Percentiles rank a stretch among this genome's conserved stretches.
Conservation (phyloP, 2,797 vertebrate species). For the Chiloscyllium punctatum region DNA sequence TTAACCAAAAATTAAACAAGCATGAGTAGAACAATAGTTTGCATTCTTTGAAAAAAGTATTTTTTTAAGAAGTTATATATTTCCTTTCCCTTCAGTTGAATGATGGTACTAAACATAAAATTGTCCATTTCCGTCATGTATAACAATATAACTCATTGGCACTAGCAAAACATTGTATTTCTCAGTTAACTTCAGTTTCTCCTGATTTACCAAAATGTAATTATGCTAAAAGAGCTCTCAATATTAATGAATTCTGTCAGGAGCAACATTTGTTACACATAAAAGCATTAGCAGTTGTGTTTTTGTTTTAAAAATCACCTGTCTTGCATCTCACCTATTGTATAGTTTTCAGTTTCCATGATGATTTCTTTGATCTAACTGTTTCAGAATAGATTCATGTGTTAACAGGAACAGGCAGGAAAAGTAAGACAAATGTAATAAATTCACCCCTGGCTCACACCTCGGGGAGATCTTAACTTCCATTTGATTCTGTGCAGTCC, state of each 20-base stretch:
- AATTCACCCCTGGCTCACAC: slow-evolving; percentile 15
- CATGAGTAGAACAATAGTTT: not conserved
- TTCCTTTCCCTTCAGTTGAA: not conserved
- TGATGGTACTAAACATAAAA: not conserved
- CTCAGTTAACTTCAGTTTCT: not conserved
- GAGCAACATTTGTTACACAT: not conserved
- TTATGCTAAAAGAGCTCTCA: not conserved
- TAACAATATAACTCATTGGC: too few species aligned
- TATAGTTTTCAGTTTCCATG: slow-evolving; percentile 10
- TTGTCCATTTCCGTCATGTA: too few species aligned
- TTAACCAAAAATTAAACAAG: not conserved
- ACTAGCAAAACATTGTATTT: not conserved
- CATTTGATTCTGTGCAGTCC: not conserved
- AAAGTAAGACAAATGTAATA: slow-evolving; percentile 28
- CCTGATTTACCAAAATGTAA: not conserved
- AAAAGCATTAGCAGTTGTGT: slow-evolving; percentile 9
- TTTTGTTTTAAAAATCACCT: not conserved
- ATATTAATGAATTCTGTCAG: not conserved
- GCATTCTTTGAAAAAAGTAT: not conserved
- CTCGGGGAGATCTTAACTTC: slow-evolving; percentile 9
- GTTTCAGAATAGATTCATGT: slow-evolving; percentile 15
- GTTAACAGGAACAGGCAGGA: not conserved
- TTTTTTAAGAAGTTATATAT: not conserved
- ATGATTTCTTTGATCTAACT: slow-evolving; percentile 26
- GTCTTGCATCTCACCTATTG: not conserved